Evolutionary conservation across 2,797 vertebrate species (phyloP).

Genomic region (Coreius guichenoti): DNA sequence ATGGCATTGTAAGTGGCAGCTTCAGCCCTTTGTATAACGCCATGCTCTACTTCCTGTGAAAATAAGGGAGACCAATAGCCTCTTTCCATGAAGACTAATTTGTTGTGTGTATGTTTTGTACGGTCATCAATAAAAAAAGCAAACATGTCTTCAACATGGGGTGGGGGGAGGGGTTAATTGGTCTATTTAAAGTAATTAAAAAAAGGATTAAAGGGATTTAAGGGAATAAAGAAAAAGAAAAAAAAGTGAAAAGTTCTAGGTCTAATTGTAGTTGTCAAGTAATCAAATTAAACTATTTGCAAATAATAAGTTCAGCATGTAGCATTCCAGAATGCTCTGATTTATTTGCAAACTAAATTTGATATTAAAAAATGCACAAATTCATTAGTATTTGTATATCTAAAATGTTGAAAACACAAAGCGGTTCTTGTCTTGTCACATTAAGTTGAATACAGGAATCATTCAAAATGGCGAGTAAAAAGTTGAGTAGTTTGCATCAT

Average conservation of each 20-base stretch:
- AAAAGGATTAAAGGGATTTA: no score
- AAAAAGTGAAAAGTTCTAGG: no score
- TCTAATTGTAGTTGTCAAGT: not conserved
- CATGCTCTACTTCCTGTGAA: slow-evolving; percentile 82
- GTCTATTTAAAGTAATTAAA: no score
- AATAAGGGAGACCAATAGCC: not conserved
- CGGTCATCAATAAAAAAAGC: slow-evolving; percentile 3
- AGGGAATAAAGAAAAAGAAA: no score
- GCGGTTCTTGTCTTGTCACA: not conserved
- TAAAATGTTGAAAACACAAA: not conserved
- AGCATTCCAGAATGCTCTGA: no score
- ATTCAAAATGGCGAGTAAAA: no score
- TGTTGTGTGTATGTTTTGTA: slow-evolving; percentile 8
- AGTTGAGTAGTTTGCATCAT: not conserved
- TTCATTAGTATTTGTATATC: not conserved
- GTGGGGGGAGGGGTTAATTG: no score
- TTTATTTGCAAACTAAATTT: not conserved
- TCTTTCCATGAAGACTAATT: not conserved
- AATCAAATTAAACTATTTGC: not conserved
- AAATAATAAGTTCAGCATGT: no score
- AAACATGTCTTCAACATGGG: no score
- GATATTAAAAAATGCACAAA: not conserved
- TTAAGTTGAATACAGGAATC: not conserved
- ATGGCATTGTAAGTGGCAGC: slow-evolving; percentile 93
- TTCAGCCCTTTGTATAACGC: slow-evolving; percentile 92